Evolutionary conservation across 2,113 vertebrate genomes (phyloP), one percentile per base, ranked within the genome.

Genomic region (Strigops habroptila): DNA sequence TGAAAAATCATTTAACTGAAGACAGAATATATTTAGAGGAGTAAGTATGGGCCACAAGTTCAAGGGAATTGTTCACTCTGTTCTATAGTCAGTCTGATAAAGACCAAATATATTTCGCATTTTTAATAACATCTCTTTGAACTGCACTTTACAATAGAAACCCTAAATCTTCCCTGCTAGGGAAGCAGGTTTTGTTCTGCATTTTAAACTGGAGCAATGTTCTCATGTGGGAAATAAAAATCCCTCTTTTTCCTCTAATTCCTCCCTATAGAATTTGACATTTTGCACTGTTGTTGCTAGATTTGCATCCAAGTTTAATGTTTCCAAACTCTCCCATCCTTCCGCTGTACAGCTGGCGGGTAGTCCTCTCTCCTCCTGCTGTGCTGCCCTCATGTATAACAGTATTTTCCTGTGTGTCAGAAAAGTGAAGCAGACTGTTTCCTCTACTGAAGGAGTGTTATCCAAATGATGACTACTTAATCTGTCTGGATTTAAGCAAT

Each of bases 401-500:
- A 49, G 57, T 49, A 46, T 84, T 93, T 91, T 94, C 30, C 70
- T 53, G 57, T n/a, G 37, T 51, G 86, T 91, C 62, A 49, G 65
- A 77, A 85, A 62, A 79, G 49, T 7, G 2, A 92, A 84, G 33
- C 77, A 89, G 70, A 30, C 88, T 69, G 28, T 69, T 94, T 77
- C 70, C 77, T 89, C 59, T 64, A 1, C 53, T 75, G 60, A 53
- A 39, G 67, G 37, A 83, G 31, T 37, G 62, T 91, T 93, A 82
- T 24, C 80, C 93, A 57, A 53, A 19, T 69, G 88, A 82, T 76
- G 44, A 92, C 73, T 79, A 1, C 80, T 82, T 89, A 79, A 91
- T 94, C 91, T 92, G 65, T 65, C 83, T 91, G 83, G 49, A 44
- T 89, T 94, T 82, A 73, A 64, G 93, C 83, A 83, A 49, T 90